phyloP scores from a whole-genome alignment of 2,113 vertebrate species.

The Xenotilapia flavipinnis region DNA sequence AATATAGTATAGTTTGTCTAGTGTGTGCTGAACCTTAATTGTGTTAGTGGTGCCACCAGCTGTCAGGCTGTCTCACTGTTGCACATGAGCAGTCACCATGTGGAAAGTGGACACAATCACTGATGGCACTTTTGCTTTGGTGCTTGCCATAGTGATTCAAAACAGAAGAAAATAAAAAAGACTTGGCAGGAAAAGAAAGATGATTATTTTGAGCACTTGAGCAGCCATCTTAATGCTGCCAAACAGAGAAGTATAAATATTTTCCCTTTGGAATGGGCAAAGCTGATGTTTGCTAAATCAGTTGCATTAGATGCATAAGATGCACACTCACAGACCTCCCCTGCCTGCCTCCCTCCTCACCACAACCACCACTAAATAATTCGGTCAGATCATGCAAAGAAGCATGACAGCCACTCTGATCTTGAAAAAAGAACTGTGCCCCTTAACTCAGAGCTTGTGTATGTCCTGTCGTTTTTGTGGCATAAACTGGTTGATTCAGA shows the following conservation, averaged over 20 bases:
- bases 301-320: constrained; percentile 63
- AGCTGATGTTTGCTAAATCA: constrained; percentile 67
- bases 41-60: background rate
- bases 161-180: background rate
- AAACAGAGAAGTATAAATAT: constrained; percentile 61
- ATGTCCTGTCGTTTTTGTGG: background rate
- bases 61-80: background rate
- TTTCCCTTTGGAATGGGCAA: constrained; percentile 63
- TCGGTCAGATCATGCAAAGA: constrained; percentile 36
- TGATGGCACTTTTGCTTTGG: constrained; percentile 32
- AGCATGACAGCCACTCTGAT: background rate
- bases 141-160: constrained; percentile 11
- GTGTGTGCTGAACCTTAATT: background rate
- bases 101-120: constrained; percentile 28
- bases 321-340: constrained; percentile 26
- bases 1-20: background rate
- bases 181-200: constrained; percentile 27
- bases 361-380: constrained; percentile 46
- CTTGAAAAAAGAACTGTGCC: background rate
- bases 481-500: background rate
- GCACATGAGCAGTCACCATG: background rate
- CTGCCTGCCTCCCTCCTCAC: background rate
- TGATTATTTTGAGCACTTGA: constrained; percentile 73
- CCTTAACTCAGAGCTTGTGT: background rate
- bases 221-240: constrained; percentile 55